These are phyloP conservation scores for Tor tambroides DNA, from an alignment of 2,113 vertebrate species.

Conservation along the genomic window DNA sequence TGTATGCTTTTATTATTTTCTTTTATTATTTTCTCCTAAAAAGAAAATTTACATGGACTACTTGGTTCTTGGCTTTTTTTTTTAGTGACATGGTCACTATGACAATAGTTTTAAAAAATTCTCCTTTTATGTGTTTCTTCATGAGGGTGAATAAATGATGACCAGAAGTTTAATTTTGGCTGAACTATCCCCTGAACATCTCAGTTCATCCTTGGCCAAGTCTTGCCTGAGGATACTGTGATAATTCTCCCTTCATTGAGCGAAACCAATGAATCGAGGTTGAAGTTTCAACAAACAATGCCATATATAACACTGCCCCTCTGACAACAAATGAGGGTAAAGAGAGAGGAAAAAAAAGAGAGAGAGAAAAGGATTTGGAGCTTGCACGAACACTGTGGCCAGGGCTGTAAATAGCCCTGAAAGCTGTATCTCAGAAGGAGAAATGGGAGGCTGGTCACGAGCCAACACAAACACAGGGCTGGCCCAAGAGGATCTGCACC, in stretches of 20 bases:
- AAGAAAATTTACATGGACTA: not conserved
- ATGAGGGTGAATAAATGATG: not conserved
- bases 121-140: not conserved
- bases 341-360: constrained; percentile 8
- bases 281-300: constrained; percentile 65
- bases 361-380: constrained; percentile 50
- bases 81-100: not conserved
- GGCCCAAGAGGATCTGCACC: constrained; percentile 67
- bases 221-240: not conserved
- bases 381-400: constrained; percentile 59
- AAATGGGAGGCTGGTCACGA: constrained; percentile 75
- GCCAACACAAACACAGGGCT: constrained; percentile 78
- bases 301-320: constrained; percentile 54
- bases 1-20: not conserved
- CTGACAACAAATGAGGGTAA: constrained; percentile 31
- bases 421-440: constrained; percentile 78
- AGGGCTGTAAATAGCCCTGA: constrained; percentile 74
- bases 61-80: not conserved
- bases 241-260: constrained; percentile 40
- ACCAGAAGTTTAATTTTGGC: constrained; percentile 5
- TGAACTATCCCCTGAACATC: constrained; percentile 21
- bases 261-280: constrained; percentile 57
- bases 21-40: not conserved
- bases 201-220: not conserved
- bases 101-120: not conserved